Base-by-base conservation (phyloP, 2,888 invertebrate species). In the Ophion ventricosus region DNA sequence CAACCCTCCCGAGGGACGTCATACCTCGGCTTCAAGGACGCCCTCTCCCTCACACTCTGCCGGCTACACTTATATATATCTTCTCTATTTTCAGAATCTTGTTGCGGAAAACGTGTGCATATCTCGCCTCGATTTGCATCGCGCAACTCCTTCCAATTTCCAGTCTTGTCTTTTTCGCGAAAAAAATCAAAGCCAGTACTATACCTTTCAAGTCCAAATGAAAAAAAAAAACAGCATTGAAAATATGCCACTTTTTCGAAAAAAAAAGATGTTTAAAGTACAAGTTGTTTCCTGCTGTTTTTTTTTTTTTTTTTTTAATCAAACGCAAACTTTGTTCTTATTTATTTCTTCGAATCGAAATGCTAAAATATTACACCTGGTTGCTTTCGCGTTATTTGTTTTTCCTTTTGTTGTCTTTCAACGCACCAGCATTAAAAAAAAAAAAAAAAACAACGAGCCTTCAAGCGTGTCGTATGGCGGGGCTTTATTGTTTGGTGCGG, bases 1-100 rank as follows among this genome's bases (percentile, higher is more conserved):
- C 26, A 56, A 87, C 87, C 85, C 25, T 49, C 49, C 49, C 49
- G 3, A 49, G 80, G 83, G 88, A 92, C 92, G 92, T 92, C 92
- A 92, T 91, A 87, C 87, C 89, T 87, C 88, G 87, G 87, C 89
- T 82, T 87, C 92, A 92, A 92, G 92, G 92, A 92, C 92, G 92
- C 88, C 49, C 73, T 74, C 56, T 40, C 61, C 61, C 67, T 43
- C 76, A 74, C 75, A 25, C 63, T n/a, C n/a, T n/a, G n/a, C 75
- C 43, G 75, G 20, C 43, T 72, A 29, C 63, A 56, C 73, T 26
- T 43, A 20, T 61, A 17, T 70, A 40, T 59, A 43, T n/a, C 35
- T 73, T 69, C 64, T 59, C 75, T 77, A 75, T 72, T 80, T 80
- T 35, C 40, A 56, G 63, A 64, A 49, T 49, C 49, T 63, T 40